A percentile compares a stretch with the other conserved stretches of the same genome.
Evolutionary conservation across 2,113 vertebrate species (phyloP).

Genomic region (Pseudorasbora parva): DNA sequence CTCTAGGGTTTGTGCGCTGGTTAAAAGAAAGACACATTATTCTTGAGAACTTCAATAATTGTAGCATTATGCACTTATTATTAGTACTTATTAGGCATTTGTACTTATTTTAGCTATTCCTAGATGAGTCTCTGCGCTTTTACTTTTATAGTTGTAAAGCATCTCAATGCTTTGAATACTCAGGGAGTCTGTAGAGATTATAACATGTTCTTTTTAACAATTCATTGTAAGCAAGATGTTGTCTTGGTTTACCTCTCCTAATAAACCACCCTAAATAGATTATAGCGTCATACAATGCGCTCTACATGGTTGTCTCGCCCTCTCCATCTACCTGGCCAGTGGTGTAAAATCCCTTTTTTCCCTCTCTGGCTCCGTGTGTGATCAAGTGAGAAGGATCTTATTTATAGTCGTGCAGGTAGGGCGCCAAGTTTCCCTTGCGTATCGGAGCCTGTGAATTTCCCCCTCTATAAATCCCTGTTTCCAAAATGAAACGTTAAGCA

Average conservation of each 20-base stretch:
- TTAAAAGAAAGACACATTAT: not conserved
- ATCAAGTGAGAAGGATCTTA: constrained; percentile 59
- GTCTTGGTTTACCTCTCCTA: not conserved
- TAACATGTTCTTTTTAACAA: not conserved
- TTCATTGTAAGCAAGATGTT: constrained; percentile 1
- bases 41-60: not conserved
- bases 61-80: not conserved
- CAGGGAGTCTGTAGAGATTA: not conserved
- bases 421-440: constrained; percentile 59
- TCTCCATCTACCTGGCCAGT: not conserved
- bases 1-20: not conserved
- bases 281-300: not conserved
- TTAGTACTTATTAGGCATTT: not conserved
- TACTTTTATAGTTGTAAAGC: not conserved
- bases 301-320: not conserved
- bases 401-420: constrained; percentile 63
- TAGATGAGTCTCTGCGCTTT: not conserved
- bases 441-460: constrained; percentile 46
- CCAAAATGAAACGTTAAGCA: constrained; percentile 67
- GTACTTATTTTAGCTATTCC: not conserved
- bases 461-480: constrained; percentile 69
- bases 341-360: constrained; percentile 1
- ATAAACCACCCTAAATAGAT: not conserved
- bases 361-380: constrained; percentile 30
- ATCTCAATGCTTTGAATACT: not conserved